phyloP scores from a whole-genome alignment of 2,113 vertebrate species.

The Tragelaphus buxtoni region DNA sequence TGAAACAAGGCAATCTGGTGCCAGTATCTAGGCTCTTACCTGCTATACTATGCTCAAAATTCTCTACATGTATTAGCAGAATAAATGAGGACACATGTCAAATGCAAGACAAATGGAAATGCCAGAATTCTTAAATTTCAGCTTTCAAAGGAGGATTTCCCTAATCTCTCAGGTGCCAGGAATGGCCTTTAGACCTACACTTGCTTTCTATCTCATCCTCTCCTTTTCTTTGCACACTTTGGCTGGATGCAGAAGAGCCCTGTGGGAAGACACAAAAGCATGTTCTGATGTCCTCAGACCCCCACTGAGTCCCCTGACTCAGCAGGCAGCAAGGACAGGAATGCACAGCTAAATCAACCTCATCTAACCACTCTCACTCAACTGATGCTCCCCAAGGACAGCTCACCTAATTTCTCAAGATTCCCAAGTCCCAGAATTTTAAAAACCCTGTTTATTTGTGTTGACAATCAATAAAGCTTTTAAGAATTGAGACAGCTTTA shows the following conservation, averaged over 20 bases:
- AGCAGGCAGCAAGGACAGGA: not conserved
- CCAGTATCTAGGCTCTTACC: not conserved
- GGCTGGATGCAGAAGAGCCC: not conserved
- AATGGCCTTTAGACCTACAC: not conserved
- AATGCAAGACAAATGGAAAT: not conserved
- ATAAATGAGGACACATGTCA: not conserved
- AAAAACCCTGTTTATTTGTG: slow-evolving; percentile 8
- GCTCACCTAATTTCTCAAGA: not conserved
- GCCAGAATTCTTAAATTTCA: not conserved
- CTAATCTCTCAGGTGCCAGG: not conserved
- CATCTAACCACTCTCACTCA: not conserved
- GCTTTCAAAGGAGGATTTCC: slow-evolving; percentile 3
- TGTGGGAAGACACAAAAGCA: not conserved
- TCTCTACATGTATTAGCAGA: not conserved
- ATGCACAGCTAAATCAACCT: not conserved
- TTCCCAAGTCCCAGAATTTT: slow-evolving; percentile 22
- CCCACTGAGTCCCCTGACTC: not conserved
- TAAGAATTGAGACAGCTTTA: slow-evolving; percentile 40
- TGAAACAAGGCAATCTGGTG: not conserved
- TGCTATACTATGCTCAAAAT: not conserved
- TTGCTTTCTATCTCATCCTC: not conserved
- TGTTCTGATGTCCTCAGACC: not conserved
- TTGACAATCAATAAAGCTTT: slow-evolving; percentile 55
- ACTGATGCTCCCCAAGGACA: not conserved
- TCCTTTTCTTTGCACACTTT: not conserved